Conservation (phyloP, 1,140 invertebrate species). For the Pomacea maculata region DNA sequence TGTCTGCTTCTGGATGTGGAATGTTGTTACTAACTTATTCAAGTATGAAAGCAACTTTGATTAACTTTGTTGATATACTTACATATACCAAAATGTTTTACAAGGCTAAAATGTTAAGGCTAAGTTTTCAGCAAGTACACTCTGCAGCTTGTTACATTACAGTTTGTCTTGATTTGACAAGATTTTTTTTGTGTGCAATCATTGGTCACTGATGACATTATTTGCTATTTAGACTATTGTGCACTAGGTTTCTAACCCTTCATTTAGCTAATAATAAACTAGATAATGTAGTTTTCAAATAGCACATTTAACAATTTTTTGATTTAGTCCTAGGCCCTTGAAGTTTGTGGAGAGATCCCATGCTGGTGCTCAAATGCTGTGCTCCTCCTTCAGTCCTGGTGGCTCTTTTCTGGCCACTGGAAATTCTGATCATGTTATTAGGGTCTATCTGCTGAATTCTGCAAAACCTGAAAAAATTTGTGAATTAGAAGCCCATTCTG, state of each 20-base stretch:
- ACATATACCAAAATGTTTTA: too few relatives aligned
- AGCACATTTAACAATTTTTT: conserved; percentile 14
- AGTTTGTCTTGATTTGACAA: too few relatives aligned
- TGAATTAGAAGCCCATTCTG: conserved; percentile 86
- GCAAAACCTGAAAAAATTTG: conserved; percentile 78
- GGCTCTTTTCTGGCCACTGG: conserved; percentile 94
- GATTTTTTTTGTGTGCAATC: too few relatives aligned
- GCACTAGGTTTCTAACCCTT: too few relatives aligned
- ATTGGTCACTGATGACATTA: too few relatives aligned
- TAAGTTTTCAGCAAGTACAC: too few relatives aligned
- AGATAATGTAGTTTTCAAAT: too few relatives aligned
- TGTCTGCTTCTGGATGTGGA: conserved; percentile 90
- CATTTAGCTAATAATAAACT: too few relatives aligned
- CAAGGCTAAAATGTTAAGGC: too few relatives aligned
- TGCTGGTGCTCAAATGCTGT: conserved; percentile 96
- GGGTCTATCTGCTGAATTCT: conserved; percentile 85
- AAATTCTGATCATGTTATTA: conserved; percentile 91
- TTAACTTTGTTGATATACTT: too few relatives aligned
- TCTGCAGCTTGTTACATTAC: too few relatives aligned
- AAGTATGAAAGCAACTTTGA: conserved; percentile 50
- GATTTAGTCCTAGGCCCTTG: conserved; percentile 80
- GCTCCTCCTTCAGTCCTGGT: conserved; percentile 92
- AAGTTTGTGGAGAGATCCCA: conserved; percentile 93
- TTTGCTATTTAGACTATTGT: too few relatives aligned
- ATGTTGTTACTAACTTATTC: conserved; percentile 63